Evolutionary conservation across 2,113 vertebrate species (phyloP), one percentile per base, ranked within the genome.

Genomic region (Nothoprocta pentlandii): DNA sequence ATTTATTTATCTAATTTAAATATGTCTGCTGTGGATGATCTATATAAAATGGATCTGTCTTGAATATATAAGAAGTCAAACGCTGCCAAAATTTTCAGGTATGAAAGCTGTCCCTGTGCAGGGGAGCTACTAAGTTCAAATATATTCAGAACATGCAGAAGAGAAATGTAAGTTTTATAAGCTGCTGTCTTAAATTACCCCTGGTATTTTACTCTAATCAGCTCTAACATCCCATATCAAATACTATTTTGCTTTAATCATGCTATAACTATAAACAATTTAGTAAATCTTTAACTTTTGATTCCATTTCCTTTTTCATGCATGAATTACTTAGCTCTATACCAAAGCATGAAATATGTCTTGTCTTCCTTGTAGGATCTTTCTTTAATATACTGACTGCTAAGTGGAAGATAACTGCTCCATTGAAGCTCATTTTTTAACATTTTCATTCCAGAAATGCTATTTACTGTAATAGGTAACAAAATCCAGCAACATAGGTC

Each of bases 401-500:
- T 89, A 89, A 85, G 30, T 94, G 63, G 59, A 95, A 87, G 75
- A 93, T 82, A 96, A 93, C 56, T 87, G 28, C 30, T 90, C 53
- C 66, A 89, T 7, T 71, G 87, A 95, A 96, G 95, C 32, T 85
- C 15, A 92, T 95, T 90, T 91, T 39, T 87, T 95, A 54, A 90
- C 7, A 78, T 92, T 94, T 95, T 95, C 63, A 85, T 16, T 67
- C 41, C 68, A 96, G 71, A 83, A 97, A 89, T 87, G 2, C 85
- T 97, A 93, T 96, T 97, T 97, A 94, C 36, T 88, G 15, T 83
- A 95, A 92, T 89, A 92, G 4, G 15, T 93, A 94, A 93, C 93
- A 67, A 94, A 95, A 96, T 90, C 66, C 59, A 85, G 83, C 34
- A 93, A 62, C 56, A 15, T 9, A 79, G 49, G 80, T 91, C 93